Conservation (phyloP, 1,140 invertebrate species). For the Nephila pilipes region DNA sequence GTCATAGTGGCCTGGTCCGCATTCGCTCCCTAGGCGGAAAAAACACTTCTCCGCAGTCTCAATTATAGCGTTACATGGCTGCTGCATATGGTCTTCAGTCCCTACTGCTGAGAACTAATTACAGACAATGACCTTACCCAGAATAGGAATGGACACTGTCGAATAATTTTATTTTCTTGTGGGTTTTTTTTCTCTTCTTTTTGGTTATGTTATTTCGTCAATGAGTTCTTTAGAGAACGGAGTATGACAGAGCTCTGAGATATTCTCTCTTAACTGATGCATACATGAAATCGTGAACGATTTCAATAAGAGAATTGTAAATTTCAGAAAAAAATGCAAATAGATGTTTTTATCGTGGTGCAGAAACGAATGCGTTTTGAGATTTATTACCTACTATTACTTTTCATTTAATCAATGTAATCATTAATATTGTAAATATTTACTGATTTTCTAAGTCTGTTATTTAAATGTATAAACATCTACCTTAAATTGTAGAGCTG, state of each 20-base stretch:
- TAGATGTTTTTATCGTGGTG: too few relatives aligned
- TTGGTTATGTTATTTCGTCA: background rate
- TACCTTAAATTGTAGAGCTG: too few relatives aligned
- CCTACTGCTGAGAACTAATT: conserved; percentile 21
- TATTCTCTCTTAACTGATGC: too few relatives aligned
- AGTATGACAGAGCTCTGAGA: background rate
- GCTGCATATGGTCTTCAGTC: background rate
- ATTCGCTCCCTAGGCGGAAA: background rate
- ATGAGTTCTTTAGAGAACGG: background rate
- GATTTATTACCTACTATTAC: too few relatives aligned
- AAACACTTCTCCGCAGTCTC: background rate
- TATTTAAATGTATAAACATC: too few relatives aligned
- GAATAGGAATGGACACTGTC: background rate
- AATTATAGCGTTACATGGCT: conserved; percentile 16
- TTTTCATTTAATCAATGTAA: too few relatives aligned
- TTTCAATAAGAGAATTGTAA: too few relatives aligned
- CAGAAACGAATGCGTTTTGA: too few relatives aligned
- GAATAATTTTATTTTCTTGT: background rate
- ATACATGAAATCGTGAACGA: too few relatives aligned
- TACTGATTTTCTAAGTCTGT: too few relatives aligned
- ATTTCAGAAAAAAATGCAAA: too few relatives aligned
- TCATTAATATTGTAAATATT: too few relatives aligned
- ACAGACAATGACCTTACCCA: background rate
- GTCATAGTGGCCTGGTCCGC: background rate
- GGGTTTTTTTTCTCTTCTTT: background rate